Conservation (phyloP, 1,140 invertebrate genomes). For the Pogonus chalceus region DNA sequence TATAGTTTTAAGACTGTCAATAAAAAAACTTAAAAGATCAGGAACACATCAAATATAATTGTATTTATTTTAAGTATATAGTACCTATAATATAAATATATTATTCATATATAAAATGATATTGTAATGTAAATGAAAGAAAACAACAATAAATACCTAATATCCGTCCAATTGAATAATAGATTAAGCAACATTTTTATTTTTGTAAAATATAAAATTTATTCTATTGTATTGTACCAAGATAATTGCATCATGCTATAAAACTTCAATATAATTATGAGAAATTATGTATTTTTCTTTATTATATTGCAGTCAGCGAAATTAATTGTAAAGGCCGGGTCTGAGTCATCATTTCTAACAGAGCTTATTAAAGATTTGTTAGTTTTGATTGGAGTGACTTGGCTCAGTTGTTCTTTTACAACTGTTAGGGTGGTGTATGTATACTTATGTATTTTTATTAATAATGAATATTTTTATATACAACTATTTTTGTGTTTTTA, state of each 20-base stretch:
- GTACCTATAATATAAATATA: too few species aligned
- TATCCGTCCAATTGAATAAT: not conserved
- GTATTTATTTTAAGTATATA: too few species aligned
- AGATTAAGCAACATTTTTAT: not conserved
- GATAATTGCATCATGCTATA: not conserved
- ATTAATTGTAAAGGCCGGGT: not conserved
- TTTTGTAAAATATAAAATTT: slow-evolving; percentile 4
- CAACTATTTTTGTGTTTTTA: not conserved
- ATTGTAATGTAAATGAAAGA: too few species aligned
- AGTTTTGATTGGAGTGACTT: not conserved
- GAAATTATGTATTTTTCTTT: slow-evolving; percentile 2
- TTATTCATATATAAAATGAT: too few species aligned
- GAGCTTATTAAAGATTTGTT: not conserved
- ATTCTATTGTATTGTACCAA: slow-evolving; percentile 3
- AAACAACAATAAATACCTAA: not conserved
- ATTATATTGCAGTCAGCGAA: not conserved
- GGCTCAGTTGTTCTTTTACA: not conserved
- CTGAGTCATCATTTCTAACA: not conserved
- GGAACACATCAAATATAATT: too few species aligned
- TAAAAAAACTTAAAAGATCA: too few species aligned
- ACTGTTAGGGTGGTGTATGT: slow-evolving; percentile 4
- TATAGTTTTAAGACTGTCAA: too few species aligned
- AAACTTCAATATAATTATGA: not conserved
- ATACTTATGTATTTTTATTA: slow-evolving; percentile 3
- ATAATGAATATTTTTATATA: slow-evolving; percentile 7